Base-by-base conservation (phyloP, 35 echinoderm and acorn worm species). In the Ptychodera flava region DNA sequence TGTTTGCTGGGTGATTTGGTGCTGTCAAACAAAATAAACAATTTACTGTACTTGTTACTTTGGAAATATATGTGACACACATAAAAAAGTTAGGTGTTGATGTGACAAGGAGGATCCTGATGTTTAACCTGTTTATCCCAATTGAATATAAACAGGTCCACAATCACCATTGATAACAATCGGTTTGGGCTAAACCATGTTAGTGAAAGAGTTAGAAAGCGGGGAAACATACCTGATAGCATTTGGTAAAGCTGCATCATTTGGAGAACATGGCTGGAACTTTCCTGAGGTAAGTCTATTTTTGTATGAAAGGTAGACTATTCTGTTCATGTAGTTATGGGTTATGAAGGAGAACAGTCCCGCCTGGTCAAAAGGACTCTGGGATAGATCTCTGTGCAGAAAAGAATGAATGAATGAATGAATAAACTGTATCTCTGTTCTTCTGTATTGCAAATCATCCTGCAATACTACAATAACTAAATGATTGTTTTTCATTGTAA, bases 231-330 rank as follows among this genome's bases (percentile, higher is more conserved):
- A 81, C 80, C 80, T 31, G 1, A 34, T 14, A 34, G 31, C 80
- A 81, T 81, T 81, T 81, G 80, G 33, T 81, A 34, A 31, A 34
- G 80, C 33, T 14, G 14, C 35, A 81, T 81, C 80, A 32, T 33
- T 81, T 15, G 33, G 31, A 34, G 80, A 81, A 16, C 33, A 33
- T 15, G 33, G 31, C 80, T 34, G 35, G 1, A 81, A 34, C 15
- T 81, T 34, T 31, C n/a, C 80, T 34, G 33, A 81, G 33, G 33
- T 81, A 10, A 81, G 31, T 33, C 14, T 81, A 1, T 28, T 1
- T 81, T 81, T 81, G n/a, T 81, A 81, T 34, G 80, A 31, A 34
- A 34, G 33, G 1, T 34, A 10, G 28, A 34, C 33, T 15, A 81
- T 34, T 0, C 31, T 31, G 16, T 31, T 31, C 31, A 81, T 12